These are phyloP conservation scores for Pterocles orientalis DNA, from an alignment of 2,113 vertebrate species.

Conservation along the genomic window DNA sequence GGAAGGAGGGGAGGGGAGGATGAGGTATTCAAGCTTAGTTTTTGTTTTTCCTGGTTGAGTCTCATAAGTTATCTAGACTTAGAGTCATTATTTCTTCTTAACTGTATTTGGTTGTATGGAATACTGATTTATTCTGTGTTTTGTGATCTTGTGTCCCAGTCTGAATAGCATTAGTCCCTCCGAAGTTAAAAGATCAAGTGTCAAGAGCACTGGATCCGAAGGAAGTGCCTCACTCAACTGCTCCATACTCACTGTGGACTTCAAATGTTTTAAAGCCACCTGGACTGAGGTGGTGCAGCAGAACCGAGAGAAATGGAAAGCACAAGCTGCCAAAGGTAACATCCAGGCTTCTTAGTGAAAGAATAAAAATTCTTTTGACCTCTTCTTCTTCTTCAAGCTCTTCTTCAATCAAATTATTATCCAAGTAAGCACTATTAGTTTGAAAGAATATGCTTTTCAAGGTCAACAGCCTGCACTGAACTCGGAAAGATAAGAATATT, in stretches of 20 bases:
- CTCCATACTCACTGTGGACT: constrained; percentile 90
- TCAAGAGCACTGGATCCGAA: constrained; percentile 87
- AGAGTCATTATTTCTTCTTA: neutral
- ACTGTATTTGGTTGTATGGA: neutral
- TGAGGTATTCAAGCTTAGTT: neutral
- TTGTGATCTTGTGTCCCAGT: constrained; percentile 66
- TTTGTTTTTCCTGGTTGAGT: neutral
- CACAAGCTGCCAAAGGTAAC: constrained; percentile 92
- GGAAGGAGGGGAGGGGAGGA: neutral
- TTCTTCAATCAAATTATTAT: neutral
- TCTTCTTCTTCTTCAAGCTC: neutral
- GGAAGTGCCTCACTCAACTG: constrained; percentile 85
- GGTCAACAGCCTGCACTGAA: neutral
- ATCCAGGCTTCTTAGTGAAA: neutral
- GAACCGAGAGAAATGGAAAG: constrained; percentile 94
- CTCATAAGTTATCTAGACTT: neutral
- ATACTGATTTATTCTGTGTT: neutral
- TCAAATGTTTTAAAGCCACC: constrained; percentile 90
- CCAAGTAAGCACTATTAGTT: neutral
- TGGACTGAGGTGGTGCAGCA: constrained; percentile 94
- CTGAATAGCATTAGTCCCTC: constrained; percentile 88
- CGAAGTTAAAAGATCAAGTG: constrained; percentile 85
- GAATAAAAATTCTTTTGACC: neutral
- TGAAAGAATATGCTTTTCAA: neutral
- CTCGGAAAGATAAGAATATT: neutral